Base-by-base conservation (phyloP, 2,797 vertebrate species). In the Notolabrus celidotus region DNA sequence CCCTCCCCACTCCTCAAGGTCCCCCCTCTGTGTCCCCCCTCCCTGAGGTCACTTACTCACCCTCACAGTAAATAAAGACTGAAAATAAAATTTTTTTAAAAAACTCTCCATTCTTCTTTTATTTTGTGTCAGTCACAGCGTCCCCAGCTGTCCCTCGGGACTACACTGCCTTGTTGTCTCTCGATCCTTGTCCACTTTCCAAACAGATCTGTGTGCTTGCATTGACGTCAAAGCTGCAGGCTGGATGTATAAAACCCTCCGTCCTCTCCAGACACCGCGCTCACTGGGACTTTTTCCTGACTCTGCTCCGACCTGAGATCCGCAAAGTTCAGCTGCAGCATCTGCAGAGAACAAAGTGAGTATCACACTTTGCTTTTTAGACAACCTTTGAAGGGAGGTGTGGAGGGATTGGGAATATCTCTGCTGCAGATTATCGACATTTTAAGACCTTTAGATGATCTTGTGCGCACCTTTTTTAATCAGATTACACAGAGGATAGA, bases 221-320 rank as follows among this genome's bases (percentile, higher is more conserved):
- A 75, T 91, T 96, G 96, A 97, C 96, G 96, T 96, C 96, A 97
- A 82, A 84, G 81, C 80, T 71, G 84, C 90, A 67, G 80, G 80
- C 85, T 84, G 91, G 92, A 85, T 78, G 89, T 92, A 95, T 96
- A 96, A 95, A 95, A 84, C 46, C 45, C 50, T 58, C 71, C 75
- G 62, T 88, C 66, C 83, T 66, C 67, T 84, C 66, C 71, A 68
- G 81, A 64, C 81, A 51, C 61, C 43, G 59, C 76, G 59, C 76
- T 84, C 85, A 86, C 75, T 67, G 74, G 74, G 86, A 86, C 86
- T 69, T 73, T n/a, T 67, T 46, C 77, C 25, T 67, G 51, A 70
- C 83, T 62, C 59, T 10, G 55, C 33, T 68, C 71, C 55, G 23
- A 69, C 55, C 52, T 73, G 65, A 72, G 45, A 75, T 34, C 73